phyloP scores from a whole-genome alignment of 2,113 vertebrate genomes.

The Antigone vipio region DNA sequence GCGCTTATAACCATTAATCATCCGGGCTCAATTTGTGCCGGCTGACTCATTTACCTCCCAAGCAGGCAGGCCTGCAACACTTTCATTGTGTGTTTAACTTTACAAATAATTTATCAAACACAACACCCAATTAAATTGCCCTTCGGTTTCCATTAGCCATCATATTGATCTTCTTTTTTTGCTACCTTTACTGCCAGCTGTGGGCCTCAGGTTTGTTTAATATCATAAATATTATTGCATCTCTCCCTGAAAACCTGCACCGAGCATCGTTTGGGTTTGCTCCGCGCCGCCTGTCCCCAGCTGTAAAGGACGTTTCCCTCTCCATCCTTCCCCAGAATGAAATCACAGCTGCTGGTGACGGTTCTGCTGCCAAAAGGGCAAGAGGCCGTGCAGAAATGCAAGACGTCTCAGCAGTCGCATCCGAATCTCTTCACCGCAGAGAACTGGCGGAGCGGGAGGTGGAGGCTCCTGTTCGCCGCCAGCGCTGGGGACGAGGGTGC shows the following conservation, averaged over 20 bases:
- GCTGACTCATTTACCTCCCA: neutral
- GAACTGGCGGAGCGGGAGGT: neutral
- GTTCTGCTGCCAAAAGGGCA: neutral
- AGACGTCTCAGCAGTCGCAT: neutral
- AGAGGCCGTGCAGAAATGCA: neutral
- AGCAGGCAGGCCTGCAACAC: neutral
- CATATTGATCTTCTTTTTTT: conserved; percentile 26
- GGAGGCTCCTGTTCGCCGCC: neutral
- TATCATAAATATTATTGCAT: neutral
- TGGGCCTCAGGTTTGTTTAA: neutral
- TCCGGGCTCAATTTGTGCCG: neutral
- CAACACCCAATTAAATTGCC: conserved; percentile 34
- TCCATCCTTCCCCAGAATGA: neutral
- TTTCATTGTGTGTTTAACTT: neutral
- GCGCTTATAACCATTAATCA: conserved; percentile 14
- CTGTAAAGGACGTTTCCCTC: neutral
- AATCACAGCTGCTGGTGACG: neutral
- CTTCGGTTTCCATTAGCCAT: conserved; percentile 34
- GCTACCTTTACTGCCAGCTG: neutral
- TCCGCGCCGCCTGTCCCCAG: neutral
- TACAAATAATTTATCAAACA: conserved; percentile 54
- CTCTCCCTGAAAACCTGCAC: neutral
- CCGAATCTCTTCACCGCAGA: neutral
- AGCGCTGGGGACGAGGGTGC: neutral
- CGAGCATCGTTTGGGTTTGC: neutral